A percentile compares a stretch with the other conserved stretches of the same genome.
Evolutionary conservation across 2,797 vertebrate genomes (phyloP).

Genomic region (Gymnopithys bicolor): DNA sequence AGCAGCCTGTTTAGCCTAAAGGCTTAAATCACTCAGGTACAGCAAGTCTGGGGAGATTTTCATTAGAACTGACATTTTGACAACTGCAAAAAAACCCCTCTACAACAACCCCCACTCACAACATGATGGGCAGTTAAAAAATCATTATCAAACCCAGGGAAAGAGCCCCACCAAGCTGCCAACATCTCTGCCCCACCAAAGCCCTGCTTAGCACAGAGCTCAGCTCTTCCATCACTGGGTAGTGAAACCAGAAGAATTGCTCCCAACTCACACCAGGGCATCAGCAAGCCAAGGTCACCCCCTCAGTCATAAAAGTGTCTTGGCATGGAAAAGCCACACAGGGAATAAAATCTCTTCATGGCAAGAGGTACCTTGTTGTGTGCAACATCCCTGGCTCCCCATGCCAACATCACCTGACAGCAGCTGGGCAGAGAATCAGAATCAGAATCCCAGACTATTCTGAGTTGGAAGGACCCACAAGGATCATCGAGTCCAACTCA

Average conservation of each 20-base stretch:
- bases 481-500: no score
- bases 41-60: conserved; percentile 36
- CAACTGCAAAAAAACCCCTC: conserved; percentile 30
- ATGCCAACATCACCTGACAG: fast-evolving
- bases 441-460: no score
- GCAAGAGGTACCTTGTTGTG: neutral
- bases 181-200: neutral
- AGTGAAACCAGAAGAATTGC: neutral
- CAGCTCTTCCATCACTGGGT: neutral
- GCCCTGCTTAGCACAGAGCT: neutral
- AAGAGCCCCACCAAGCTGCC: neutral
- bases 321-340: neutral
- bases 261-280: neutral
- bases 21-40: conserved; percentile 58
- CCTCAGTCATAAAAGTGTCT: neutral
- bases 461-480: no score
- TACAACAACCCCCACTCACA: neutral
- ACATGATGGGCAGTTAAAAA: conserved; percentile 29
- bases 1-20: conserved; percentile 60
- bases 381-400: neutral
- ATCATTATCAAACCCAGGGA: conserved; percentile 22
- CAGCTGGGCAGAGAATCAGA: neutral
- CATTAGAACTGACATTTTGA: conserved; percentile 72
- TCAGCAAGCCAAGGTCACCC: neutral
- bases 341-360: neutral